These are phyloP conservation scores for Spea multiplicata DNA, from an alignment of 2,113 vertebrate genomes.

Conservation along the genomic window DNA sequence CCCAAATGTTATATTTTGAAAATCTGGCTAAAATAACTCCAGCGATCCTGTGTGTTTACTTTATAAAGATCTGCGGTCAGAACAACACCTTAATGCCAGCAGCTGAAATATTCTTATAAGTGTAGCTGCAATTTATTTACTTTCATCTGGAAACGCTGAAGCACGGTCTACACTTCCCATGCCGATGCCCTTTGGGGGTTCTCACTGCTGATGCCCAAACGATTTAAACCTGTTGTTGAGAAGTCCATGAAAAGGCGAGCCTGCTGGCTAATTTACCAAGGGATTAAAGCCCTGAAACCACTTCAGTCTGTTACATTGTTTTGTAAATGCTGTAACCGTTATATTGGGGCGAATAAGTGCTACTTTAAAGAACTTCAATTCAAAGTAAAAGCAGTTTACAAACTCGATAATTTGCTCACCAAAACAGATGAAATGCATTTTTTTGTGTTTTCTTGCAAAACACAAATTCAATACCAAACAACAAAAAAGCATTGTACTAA, in stretches of 20 bases:
- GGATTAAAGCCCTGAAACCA: conserved; percentile 82
- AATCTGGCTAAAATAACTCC: too few species aligned
- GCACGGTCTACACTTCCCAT: conserved; percentile 52
- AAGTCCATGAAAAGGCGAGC: conserved; percentile 71
- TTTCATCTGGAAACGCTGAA: conserved; percentile 21
- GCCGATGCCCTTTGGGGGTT: conserved; percentile 67
- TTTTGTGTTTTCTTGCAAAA: too few species aligned
- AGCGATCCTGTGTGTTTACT: too few species aligned
- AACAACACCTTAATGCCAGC: background rate
- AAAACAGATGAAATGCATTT: too few species aligned
- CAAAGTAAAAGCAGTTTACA: conserved; percentile 57
- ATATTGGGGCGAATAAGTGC: conserved; percentile 55
- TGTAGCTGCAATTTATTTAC: background rate
- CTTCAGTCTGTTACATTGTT: conserved; percentile 76
- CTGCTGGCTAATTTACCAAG: conserved; percentile 81
- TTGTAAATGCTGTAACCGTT: conserved; percentile 60
- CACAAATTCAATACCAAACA: too few species aligned
- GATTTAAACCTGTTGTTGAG: conserved; percentile 69
- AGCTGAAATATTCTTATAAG: background rate
- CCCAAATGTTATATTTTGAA: too few species aligned
- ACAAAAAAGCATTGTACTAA: too few species aligned
- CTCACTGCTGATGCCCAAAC: conserved; percentile 68
- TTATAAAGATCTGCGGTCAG: too few species aligned
- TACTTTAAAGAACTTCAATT: conserved; percentile 66
- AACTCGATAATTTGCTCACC: conserved; percentile 42